Evolutionary conservation across 1,140 invertebrate genomes (phyloP), one percentile per base, ranked within the genome.

Genomic region (Onthophagus taurus): DNA sequence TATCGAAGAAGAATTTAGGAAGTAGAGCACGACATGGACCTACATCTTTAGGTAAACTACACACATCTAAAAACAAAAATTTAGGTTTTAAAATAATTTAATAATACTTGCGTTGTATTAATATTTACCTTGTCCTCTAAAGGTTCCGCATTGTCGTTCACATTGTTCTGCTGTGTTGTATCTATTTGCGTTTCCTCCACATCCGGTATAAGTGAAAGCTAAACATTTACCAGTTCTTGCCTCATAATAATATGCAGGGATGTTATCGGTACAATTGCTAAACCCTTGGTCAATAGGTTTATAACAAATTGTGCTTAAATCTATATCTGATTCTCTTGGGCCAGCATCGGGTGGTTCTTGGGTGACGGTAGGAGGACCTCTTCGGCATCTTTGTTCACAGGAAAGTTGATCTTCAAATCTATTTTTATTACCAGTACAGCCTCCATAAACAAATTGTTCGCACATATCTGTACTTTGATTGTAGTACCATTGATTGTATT

Each of bases 351-450:
- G 5, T 6, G 31, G 31, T 33, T 6, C 31, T 14, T 33, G 9
- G 6, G 31, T 33, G 31, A 33, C 17, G 23, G 39, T 16, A 21
- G 38, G 37, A 12, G 31, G 43, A 16, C 13, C 14, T 39, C 31
- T 43, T 44, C 46, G 54, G 49, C 77, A 81, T 41, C 66, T 65
- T 34, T 68, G 61, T 59, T 75, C 68, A 60, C 80, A 83, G 37
- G 71, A 71, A 46, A 67, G 61, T 24, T 66, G 50, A 44, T 68
- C 44, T 17, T 30, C 18, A 41, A 96, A 98, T 4, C 84, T 69
- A 65, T 96, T 94, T 4, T 74, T 78, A 60, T 97, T 97, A 29
- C 92, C 92, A 1, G 84, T 84, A 62, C 90, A 95, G 19, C 91
- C 90, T 14, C 92, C 90, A 61, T 94, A 81, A n/a, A 72, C 71